Conservation (phyloP, 2,797 vertebrate species). For the Argya squamiceps region DNA sequence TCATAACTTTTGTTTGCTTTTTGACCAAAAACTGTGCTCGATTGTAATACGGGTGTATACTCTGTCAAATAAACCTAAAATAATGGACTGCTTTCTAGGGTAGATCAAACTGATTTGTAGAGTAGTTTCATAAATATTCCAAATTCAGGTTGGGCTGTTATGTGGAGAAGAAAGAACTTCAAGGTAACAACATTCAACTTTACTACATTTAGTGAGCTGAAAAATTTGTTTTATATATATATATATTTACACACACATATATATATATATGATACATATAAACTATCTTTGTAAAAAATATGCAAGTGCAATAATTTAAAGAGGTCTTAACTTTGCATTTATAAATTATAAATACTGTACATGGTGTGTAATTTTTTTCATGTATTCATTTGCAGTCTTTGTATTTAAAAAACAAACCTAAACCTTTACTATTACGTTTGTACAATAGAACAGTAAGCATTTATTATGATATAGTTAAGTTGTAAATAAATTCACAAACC, state of each 20-base stretch:
- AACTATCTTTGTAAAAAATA: constrained; percentile 75
- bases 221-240: constrained; percentile 69
- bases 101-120: constrained; percentile 38
- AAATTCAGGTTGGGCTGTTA: constrained; percentile 51
- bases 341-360: constrained; percentile 86
- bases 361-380: constrained; percentile 83
- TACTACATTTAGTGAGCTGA: constrained; percentile 62
- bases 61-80: constrained; percentile 15
- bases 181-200: constrained; percentile 58
- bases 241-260: constrained; percentile 38
- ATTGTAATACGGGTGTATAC: constrained; percentile 59
- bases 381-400: constrained; percentile 83
- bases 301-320: constrained; percentile 84
- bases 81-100: background rate
- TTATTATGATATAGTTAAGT: constrained; percentile 70
- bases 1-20: constrained; percentile 31
- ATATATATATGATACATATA: constrained; percentile 65
- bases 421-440: constrained; percentile 76
- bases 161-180: constrained; percentile 53
- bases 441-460: constrained; percentile 74
- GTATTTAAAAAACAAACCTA: constrained; percentile 77
- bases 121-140: constrained; percentile 45
- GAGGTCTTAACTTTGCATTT: constrained; percentile 84
- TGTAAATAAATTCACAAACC: constrained; percentile 80
- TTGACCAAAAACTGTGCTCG: constrained; percentile 70